Base-by-base conservation (phyloP, 35 echinoderm and acorn worm genomes). In the Lytechinus variegatus region DNA sequence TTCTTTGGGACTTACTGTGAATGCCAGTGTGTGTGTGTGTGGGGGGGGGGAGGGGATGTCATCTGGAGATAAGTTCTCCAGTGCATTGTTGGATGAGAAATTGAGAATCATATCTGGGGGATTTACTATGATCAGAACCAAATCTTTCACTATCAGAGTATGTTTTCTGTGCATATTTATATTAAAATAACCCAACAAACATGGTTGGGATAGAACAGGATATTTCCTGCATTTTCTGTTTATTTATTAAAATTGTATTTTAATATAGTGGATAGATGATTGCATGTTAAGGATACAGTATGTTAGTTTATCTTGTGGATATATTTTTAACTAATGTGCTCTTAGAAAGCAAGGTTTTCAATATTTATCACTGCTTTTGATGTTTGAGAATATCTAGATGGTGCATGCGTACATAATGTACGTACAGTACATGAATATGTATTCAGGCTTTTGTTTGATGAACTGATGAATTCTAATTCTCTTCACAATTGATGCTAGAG, bases 171-270 rank as follows among this genome's bases (percentile, higher is more conserved):
- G 19, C 66, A 19, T 79, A 24, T 79, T 79, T 79, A 79, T 19
- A 19, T 24, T 24, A 24, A 79, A 19, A 6, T 24, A 1, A 24
- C 14, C 61, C n/a, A 44, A 2, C 0, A 2, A 44, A 44, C 33
- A 44, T 44, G 33, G 33, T 44, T 44, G 2, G 33, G 33, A 0
- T 1, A 44, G 33, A 44, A 44, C 21, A 24, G 66, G 9, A 79
- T 19, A 21, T 19, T 1, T 79, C 4, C n/a, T 79, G 66, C 66
- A 9, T n/a, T 79, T 79, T 79, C 16, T 79, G 1, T 79, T 24
- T 72, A 72, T 72, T 79, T 79, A 79, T n/a, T 79, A 16, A 79
- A 79, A 79, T 24, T 79, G 66, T 79, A 79, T 79, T 79, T 79
- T 79, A 24, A 79, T 79, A 79, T 24, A 79, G 9, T 2, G 66